Evolutionary conservation across 2,113 vertebrate genomes (phyloP).

Genomic region (Cygnus buccinator): DNA sequence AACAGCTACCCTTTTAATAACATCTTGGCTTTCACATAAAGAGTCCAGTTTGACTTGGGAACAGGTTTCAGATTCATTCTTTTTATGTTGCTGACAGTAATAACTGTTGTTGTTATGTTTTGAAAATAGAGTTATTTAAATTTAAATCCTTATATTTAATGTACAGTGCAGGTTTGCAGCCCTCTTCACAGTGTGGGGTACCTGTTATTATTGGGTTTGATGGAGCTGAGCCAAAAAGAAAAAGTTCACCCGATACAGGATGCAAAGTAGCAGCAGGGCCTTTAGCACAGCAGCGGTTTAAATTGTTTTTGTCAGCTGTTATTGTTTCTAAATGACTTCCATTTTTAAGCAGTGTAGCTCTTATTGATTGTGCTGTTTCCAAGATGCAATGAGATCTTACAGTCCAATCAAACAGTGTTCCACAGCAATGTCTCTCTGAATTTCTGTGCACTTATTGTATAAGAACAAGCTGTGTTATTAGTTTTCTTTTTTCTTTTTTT

Average conservation of each 20-base stretch:
- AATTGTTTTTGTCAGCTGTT: background rate
- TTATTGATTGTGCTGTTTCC: background rate
- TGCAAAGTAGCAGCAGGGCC: background rate
- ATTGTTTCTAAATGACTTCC: background rate
- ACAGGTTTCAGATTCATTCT: slow-evolving; percentile 1
- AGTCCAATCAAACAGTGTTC: background rate
- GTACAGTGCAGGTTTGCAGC: background rate
- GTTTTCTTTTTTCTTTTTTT: background rate
- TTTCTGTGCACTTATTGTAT: background rate
- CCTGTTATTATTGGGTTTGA: background rate
- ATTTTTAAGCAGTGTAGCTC: background rate
- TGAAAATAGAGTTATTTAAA: background rate
- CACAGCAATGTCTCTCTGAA: background rate
- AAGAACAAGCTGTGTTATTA: background rate
- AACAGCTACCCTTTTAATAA: background rate
- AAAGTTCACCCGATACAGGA: background rate
- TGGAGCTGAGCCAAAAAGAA: background rate
- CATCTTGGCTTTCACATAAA: slow-evolving; percentile 15
- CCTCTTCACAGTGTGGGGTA: fast-evolving
- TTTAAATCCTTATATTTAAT: background rate
- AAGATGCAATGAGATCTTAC: background rate
- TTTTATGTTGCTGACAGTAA: background rate
- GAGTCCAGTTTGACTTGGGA: slow-evolving; percentile 28
- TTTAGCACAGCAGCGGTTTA: background rate
- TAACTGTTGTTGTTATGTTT: background rate